phyloP scores from a whole-genome alignment of 2,888 invertebrate genomes.

The Eulithis testata region DNA sequence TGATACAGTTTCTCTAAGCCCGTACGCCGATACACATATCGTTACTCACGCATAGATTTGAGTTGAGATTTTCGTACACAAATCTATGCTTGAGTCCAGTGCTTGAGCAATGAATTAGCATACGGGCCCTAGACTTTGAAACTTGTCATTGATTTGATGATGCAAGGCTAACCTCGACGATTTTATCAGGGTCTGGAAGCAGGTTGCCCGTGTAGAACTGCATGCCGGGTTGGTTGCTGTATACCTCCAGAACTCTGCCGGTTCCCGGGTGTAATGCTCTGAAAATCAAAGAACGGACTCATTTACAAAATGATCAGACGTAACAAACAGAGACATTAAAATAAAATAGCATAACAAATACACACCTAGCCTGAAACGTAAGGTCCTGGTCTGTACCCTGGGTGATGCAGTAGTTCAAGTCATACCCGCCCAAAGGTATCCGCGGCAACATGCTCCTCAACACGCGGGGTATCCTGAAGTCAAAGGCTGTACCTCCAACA shows the following conservation, averaged over 20 bases:
- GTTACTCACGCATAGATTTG: too few species aligned
- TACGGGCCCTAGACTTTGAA: too few species aligned
- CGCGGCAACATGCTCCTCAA: conserved; percentile 88
- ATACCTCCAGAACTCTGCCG: conserved; percentile 91
- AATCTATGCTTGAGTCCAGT: too few species aligned
- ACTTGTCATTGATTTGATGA: too few species aligned
- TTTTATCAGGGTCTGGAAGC: conserved; percentile 85
- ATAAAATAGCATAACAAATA: not conserved
- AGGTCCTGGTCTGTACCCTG: conserved; percentile 82
- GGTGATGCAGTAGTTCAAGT: conserved; percentile 92
- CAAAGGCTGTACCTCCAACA: conserved; percentile 89
- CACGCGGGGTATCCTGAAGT: conserved; percentile 87
- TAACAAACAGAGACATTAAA: too few species aligned
- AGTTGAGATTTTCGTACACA: too few species aligned
- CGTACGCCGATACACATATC: too few species aligned
- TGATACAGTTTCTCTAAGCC: too few species aligned
- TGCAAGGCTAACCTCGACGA: conserved; percentile 58
- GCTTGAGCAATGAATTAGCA: too few species aligned
- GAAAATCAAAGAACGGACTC: conserved; percentile 37
- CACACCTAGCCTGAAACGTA: conserved; percentile 86
- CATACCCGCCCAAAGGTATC: conserved; percentile 90
- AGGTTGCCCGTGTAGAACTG: conserved; percentile 95
- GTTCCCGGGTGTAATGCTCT: conserved; percentile 87
- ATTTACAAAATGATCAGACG: too few species aligned
- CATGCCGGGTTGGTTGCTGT: conserved; percentile 94